phyloP scores from a whole-genome alignment of 2,113 vertebrate genomes.

The Lethenteron camtschaticum region DNA sequence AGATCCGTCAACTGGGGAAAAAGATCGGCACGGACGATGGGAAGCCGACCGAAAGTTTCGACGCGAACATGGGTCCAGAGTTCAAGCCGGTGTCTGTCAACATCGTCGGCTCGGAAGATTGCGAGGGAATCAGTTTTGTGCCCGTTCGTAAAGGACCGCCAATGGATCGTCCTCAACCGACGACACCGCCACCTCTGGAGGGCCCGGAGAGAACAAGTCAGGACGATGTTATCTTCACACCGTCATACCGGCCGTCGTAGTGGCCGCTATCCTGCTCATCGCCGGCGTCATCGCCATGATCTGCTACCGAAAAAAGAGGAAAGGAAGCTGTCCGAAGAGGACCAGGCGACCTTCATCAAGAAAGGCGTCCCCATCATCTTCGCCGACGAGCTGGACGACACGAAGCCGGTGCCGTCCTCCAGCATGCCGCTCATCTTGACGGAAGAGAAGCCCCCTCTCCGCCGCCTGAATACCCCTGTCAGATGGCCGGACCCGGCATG shows the following conservation, averaged over 20 bases:
- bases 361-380: slow-evolving; percentile 95
- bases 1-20: slow-evolving; percentile 40
- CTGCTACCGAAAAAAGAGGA: slow-evolving; percentile 84
- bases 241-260: slow-evolving; percentile 76
- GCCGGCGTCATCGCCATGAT: slow-evolving; percentile 87
- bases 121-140: slow-evolving; percentile 45
- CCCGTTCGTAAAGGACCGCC: slow-evolving; percentile 23
- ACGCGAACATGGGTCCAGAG: slow-evolving; percentile 54
- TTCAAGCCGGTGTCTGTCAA: slow-evolving; percentile 51
- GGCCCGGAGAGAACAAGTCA: slow-evolving; percentile 34
- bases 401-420: slow-evolving; percentile 74
- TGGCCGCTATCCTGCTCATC: slow-evolving; percentile 70
- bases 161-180: not conserved
- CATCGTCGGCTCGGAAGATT: slow-evolving; percentile 45
- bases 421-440: slow-evolving; percentile 89
- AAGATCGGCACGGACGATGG: slow-evolving; percentile 47
- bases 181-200: not conserved
- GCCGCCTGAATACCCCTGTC: slow-evolving; percentile 72
- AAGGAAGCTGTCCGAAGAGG: slow-evolving; percentile 76
- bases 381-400: slow-evolving; percentile 77
- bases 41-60: slow-evolving; percentile 31
- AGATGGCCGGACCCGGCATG: slow-evolving; percentile 15
- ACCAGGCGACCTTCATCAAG: slow-evolving; percentile 94
- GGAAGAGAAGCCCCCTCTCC: slow-evolving; percentile 84
- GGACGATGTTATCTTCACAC: slow-evolving; percentile 85